Base-by-base conservation (phyloP, 2,888 invertebrate genomes). In the Drosophila monieri region DNA sequence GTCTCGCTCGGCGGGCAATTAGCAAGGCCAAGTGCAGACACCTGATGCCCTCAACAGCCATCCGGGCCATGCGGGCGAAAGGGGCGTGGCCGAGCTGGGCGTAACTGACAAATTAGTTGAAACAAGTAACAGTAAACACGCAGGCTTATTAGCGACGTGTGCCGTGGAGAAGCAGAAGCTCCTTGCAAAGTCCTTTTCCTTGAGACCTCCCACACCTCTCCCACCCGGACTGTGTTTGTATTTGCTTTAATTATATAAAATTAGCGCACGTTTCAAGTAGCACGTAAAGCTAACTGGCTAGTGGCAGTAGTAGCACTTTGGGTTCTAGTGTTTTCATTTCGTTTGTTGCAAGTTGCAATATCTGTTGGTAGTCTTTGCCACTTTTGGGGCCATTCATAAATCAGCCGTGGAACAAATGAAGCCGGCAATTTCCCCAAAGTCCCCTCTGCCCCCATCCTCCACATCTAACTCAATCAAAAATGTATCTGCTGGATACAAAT, bases 241-340 rank as follows among this genome's bases (percentile, higher is more conserved):
- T 80, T 83, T 86, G 85, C 66, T 83, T 86, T 83, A 83, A 83
- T 83, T 83, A 83, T 83, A 83, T 83, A 74, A 83, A 83, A 83
- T 83, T 86, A 83, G 81, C 80, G 84, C 85, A 83, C 80, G 86
- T 86, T 83, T 86, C 84, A 86, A 68, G 84, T 68, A 86, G 86
- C 81, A 81, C 78, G 86, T 84, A 48, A 27, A 70, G 75, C 75
- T 64, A 69, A 15, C 46, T 64, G 43, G 76, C 49, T 59, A 73
- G 27, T 32, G 47, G 15, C 41, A 27, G 9, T 27, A 27, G 21
- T 35, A 23, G 18, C 51, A 9, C 25, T 10, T 10, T 23, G 15
- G 25, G n/a, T 23, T 58, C 2, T 2, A 1, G 35, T 15, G 5
- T 0, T 18, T 35, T 57, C 44, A 58, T 58, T 41, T 58, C 15